Evolutionary conservation across 1,140 invertebrate genomes (phyloP), one percentile per base, ranked within the genome.

Genomic region (Bombus terrestris): DNA sequence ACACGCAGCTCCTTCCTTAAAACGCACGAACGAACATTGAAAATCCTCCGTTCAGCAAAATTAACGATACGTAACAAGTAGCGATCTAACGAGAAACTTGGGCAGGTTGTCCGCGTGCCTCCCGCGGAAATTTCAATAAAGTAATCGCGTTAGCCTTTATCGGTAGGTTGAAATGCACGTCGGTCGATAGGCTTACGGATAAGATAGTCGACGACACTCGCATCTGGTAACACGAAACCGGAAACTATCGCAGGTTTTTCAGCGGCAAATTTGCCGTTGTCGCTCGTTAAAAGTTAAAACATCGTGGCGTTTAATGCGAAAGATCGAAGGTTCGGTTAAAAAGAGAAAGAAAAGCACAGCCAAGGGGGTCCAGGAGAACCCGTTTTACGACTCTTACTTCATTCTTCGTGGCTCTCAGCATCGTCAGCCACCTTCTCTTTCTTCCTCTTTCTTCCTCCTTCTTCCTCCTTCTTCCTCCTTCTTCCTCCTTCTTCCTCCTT

Each of bases 331-430:
- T 41, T 57, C 15, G 53, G 53, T 81, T 74, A 43, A 83, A 73
- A 83, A 83, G 53, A 76, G 35, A 37, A 77, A 35, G 6, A 72
- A 62, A 25, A 35, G 13, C 35, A 53, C 62, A 37, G 77, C 86
- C 74, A 71, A 72, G 78, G 35, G 79, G 81, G 81, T 32, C 66
- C 79, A 83, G 80, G 68, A 88, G 88, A 91, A 91, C 89, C 84
- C 86, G 89, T 91, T 91, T 82, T 87, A 82, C 89, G 81, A 88
- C 87, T 83, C 74, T 76, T 86, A 66, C 83, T 85, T 69, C 84
- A 64, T 73, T 62, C 75, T 62, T 85, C 62, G 83, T 87, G 59
- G 74, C 79, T 81, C 47, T 83, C 69, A 4, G 25, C 66, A 62
- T 71, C 71, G 32, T 57, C 59, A 25, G 6, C 39, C 39, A 37